These are phyloP conservation scores for Amphiura filiformis DNA, from an alignment of 35 echinoderm and acorn worm species.

Conservation along the genomic window DNA sequence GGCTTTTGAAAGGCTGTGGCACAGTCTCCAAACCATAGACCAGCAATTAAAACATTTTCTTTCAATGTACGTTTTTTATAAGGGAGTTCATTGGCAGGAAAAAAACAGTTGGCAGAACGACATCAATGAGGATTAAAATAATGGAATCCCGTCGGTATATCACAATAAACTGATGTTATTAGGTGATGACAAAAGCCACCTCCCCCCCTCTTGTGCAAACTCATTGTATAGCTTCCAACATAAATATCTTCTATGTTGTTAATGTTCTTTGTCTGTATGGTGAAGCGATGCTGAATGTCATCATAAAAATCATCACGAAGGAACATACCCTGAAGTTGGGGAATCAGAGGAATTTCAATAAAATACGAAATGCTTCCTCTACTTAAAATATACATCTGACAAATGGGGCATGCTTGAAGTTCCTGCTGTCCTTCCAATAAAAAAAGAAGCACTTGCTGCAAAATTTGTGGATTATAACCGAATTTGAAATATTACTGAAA, in stretches of 20 bases:
- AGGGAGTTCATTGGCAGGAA: conserved; percentile 60
- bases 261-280: conserved; percentile 13
- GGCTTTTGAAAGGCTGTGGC: no score
- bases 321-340: conserved; percentile 26
- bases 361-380: conserved; percentile 7
- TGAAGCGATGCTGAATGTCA: conserved; percentile 46
- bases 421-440: not conserved
- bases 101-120: conserved; percentile 65
- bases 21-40: conserved; percentile 66
- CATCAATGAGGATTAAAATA: conserved; percentile 68
- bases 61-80: conserved; percentile 24
- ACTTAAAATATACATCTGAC: no score
- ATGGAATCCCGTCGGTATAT: conserved; percentile 64
- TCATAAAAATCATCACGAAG: conserved; percentile 33
- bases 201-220: not conserved
- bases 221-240: conserved; percentile 56
- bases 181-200: conserved; percentile 16
- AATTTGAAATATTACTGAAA: not conserved
- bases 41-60: conserved; percentile 80
- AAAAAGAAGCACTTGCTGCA: not conserved
- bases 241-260: conserved; percentile 74
- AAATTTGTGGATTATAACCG: not conserved
- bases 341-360: conserved; percentile 54
- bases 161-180: conserved; percentile 68
- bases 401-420: no score